phyloP scores from a whole-genome alignment of 2,888 invertebrate genomes.

The Coleophora deauratella region DNA sequence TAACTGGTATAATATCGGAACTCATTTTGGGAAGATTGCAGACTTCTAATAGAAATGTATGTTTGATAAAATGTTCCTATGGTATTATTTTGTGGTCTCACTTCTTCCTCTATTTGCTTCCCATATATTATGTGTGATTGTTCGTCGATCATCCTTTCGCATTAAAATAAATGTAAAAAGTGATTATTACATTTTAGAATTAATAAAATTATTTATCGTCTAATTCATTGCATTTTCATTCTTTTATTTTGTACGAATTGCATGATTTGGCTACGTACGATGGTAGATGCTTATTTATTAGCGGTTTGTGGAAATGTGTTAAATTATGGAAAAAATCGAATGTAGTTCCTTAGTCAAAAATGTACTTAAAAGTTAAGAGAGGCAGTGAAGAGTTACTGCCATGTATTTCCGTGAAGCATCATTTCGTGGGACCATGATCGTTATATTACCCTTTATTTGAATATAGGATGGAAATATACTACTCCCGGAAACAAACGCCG shows the following conservation, averaged over 20 bases:
- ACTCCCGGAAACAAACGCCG: no score
- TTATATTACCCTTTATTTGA: no score
- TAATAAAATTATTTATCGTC: conserved; percentile 7
- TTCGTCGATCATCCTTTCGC: conserved; percentile 2
- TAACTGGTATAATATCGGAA: no score
- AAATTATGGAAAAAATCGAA: no score
- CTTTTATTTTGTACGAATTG: conserved; percentile 2
- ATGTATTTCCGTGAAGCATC: no score
- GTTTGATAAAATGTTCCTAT: no score
- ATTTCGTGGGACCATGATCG: no score
- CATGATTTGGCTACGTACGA: conserved; percentile 7
- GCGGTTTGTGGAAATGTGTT: background rate
- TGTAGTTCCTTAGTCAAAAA: no score
- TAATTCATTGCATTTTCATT: conserved; percentile 9
- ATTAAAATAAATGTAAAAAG: conserved; percentile 3
- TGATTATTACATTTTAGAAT: conserved; percentile 1
- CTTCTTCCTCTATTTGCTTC: background rate
- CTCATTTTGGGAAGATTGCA: conserved; percentile 7
- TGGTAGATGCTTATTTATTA: conserved; percentile 2
- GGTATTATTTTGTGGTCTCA: background rate
- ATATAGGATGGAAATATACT: no score
- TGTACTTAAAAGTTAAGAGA: no score
- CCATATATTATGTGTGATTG: background rate
- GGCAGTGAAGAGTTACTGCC: no score
- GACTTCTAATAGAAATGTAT: background rate